Percentiles rank a stretch among this genome's conserved stretches.
Conservation (phyloP, 2,113 vertebrate species). For the Eurystomus gularis region DNA sequence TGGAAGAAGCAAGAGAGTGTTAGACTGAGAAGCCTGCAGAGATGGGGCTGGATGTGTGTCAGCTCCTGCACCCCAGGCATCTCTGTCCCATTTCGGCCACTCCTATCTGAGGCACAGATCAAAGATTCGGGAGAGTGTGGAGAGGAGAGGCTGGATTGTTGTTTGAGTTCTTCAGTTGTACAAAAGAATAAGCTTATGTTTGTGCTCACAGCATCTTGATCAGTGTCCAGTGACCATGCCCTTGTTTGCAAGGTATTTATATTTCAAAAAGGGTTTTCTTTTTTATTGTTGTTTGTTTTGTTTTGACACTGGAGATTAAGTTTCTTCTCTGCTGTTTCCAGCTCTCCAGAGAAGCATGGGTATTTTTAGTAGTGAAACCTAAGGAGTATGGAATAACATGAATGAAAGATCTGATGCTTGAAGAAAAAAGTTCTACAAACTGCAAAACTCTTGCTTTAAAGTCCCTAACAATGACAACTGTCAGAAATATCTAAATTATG, state of each 20-base stretch:
- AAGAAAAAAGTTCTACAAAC: not conserved
- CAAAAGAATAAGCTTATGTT: not conserved
- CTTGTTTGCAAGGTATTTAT: not conserved
- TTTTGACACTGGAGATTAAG: not conserved
- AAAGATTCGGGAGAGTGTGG: accelerated
- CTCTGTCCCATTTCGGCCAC: not conserved
- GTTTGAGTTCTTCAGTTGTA: not conserved
- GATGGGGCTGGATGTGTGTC: not conserved
- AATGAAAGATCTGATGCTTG: not conserved
- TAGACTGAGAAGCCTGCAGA: not conserved
- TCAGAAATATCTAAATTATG: not conserved
- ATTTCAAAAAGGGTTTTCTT: not conserved
- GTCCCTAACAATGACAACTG: not conserved
- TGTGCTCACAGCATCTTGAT: not conserved
- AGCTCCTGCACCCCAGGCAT: not conserved
- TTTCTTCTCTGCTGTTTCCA: not conserved
- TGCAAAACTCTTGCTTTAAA: not conserved
- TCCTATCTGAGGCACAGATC: not conserved
- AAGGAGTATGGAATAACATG: not conserved
- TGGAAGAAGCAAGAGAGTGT: not conserved
- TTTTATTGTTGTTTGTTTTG: not conserved
- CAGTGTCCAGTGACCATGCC: not conserved
- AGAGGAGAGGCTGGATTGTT: not conserved
- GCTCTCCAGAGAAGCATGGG: not conserved
- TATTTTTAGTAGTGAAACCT: not conserved